Base-by-base conservation (phyloP, 2,113 vertebrate species). In the Zosterops borbonicus region DNA sequence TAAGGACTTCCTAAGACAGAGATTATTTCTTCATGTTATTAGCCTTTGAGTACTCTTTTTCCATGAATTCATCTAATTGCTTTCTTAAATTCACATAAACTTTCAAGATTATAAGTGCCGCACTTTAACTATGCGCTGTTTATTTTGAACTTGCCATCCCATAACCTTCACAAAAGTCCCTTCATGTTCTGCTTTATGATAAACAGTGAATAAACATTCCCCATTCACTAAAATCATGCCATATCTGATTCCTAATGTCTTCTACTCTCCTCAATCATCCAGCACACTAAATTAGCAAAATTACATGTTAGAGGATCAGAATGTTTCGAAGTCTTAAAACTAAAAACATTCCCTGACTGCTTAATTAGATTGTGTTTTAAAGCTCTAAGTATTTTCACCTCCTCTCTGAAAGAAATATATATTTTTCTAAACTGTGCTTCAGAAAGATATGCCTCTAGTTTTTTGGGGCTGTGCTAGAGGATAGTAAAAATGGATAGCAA, bases 41-140 rank as follows among this genome's bases (percentile, higher is more conserved):
- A 93, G 76, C 24, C 19, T 81, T 69, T 94, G 67, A 96, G 52
- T 69, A 73, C n/a, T 41, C 27, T 83, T 93, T 92, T 95, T 77
- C 76, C 76, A 92, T 88, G 1, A 92, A 92, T 90, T 94, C 64
- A 87, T 71, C 60, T 77, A 89, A 93, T 74, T 88, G 60, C 71
- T 90, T 93, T 88, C 69, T 93, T 63, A 70, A 70, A 93, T 81
- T 83, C 71, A 77, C 68, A 59, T 67, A 83, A 92, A 74, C 79
- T 86, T 90, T 56, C 58, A 85, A 67, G 82, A 85, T 87, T 94
- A 17, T 47, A 88, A 69, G 20, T 37, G 67, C 58, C 3, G 4
- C 77, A 50, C 29, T 47, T 80, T 33, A 88, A 86, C 55, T 74
- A 16, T 37, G 39, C 18, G 19, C 22, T 77, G 50, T 60, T 92